These are phyloP conservation scores for Phymanthus crucifer DNA, from an alignment of 92 coral and sea anemone genomes.

Conservation along the genomic window DNA sequence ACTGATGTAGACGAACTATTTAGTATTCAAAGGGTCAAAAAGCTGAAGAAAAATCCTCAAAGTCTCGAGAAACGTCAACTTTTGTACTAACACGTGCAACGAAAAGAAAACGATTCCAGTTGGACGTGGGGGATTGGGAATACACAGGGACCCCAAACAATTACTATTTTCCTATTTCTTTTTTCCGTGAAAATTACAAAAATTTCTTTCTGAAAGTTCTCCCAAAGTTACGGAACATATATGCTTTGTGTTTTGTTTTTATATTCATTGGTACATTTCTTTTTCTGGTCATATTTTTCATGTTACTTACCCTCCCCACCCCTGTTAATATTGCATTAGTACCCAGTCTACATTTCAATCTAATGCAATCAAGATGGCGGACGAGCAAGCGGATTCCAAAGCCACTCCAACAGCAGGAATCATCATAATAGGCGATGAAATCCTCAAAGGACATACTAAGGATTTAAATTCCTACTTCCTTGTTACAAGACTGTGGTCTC, in stretches of 20 bases:
- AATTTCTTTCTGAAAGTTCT: background rate
- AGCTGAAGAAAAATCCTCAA: background rate
- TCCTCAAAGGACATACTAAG: constrained; percentile 94
- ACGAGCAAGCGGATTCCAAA: background rate
- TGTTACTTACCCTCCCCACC: constrained; percentile 2
- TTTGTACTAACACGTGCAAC: constrained; percentile 19
- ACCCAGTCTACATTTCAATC: constrained; percentile 3
- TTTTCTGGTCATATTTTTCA: background rate
- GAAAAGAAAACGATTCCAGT: background rate
- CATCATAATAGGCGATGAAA: constrained; percentile 92
- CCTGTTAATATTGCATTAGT: background rate
- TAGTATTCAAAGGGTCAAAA: background rate
- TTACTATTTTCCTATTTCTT: background rate
- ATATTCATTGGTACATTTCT: no score
- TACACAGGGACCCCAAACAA: constrained; percentile 31
- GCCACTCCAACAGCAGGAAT: constrained; percentile 65
- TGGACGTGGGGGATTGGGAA: constrained; percentile 4
- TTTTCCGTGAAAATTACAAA: background rate
- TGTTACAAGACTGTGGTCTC: constrained; percentile 79
- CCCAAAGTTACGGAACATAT: background rate
- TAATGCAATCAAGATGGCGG: constrained; percentile 65
- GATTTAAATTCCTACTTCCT: constrained; percentile 87
- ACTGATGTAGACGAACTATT: background rate
- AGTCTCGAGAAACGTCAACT: constrained; percentile 11
- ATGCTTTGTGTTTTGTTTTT: no score